Conservation (phyloP, 2,888 invertebrate genomes). For the Tiliacea citrago region DNA sequence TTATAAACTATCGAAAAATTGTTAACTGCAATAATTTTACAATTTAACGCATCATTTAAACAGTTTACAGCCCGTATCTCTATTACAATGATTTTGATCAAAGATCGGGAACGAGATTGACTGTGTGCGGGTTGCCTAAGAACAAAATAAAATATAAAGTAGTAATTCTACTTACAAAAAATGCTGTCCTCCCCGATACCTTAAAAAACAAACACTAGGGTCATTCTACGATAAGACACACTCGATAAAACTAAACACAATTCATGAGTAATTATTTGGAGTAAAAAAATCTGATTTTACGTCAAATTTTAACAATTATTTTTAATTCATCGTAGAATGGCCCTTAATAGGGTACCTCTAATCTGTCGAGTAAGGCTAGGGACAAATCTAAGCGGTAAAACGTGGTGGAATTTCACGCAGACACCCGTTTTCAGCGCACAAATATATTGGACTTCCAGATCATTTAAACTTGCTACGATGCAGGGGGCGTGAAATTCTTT, state of each 20-base stretch:
- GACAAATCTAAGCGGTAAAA: not conserved
- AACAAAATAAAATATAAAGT: not conserved
- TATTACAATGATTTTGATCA: not conserved
- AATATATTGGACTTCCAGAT: not conserved
- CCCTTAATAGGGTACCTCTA: not conserved
- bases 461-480: not conserved
- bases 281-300: not conserved
- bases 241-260: slow-evolving; percentile 22
- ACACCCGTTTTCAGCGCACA: not conserved
- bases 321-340: not conserved
- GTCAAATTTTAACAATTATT: not conserved
- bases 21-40: no score
- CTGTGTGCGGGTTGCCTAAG: not conserved
- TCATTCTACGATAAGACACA: slow-evolving; percentile 56
- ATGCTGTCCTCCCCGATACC: slow-evolving; percentile 61
- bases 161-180: slow-evolving; percentile 51
- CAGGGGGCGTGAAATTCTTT: not conserved
- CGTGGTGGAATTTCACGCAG: not conserved
- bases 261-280: not conserved
- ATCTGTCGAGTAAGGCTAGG: not conserved
- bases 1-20: no score
- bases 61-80: not conserved
- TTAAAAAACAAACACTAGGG: slow-evolving; percentile 55
- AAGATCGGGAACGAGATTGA: not conserved
- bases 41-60: no score